Conservation (phyloP, 2,113 vertebrate genomes). For the Scomber colias region DNA sequence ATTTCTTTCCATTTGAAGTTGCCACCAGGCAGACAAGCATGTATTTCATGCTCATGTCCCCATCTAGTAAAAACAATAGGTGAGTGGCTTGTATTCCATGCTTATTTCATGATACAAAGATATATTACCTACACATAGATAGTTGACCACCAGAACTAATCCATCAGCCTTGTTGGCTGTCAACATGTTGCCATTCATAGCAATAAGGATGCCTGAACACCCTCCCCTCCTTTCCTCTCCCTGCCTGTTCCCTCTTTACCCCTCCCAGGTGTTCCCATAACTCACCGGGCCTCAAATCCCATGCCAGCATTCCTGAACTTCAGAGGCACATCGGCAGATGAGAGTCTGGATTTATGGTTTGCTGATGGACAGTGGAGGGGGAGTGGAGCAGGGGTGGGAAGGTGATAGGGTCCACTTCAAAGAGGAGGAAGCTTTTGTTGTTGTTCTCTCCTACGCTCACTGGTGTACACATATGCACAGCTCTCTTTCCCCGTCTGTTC, state of each 20-base stretch:
- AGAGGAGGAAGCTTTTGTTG: constrained; percentile 78
- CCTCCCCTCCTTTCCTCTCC: neutral
- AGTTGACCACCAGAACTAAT: constrained; percentile 64
- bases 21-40: constrained; percentile 5
- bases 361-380: constrained; percentile 67
- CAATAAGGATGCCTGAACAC: constrained; percentile 43
- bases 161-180: constrained; percentile 65
- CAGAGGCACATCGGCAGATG: constrained; percentile 76
- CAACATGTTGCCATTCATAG: constrained; percentile 66
- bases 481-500: constrained; percentile 33
- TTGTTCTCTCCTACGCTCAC: constrained; percentile 48
- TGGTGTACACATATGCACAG: constrained; percentile 29
- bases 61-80: constrained; percentile 40
- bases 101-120: constrained; percentile 55
- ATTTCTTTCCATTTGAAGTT: constrained; percentile 36
- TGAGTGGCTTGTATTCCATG: constrained; percentile 46
- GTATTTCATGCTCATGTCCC: neutral
- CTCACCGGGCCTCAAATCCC: constrained; percentile 75
- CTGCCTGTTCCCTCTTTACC: constrained; percentile 26
- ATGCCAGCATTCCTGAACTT: constrained; percentile 78
- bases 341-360: constrained; percentile 76
- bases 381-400: constrained; percentile 4
- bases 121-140: constrained; percentile 39
- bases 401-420: constrained; percentile 77
- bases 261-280: constrained; percentile 81